Percentiles rank a stretch among this genome's conserved stretches.
Conservation (phyloP, 2,113 vertebrate genomes). For the Indri indri region DNA sequence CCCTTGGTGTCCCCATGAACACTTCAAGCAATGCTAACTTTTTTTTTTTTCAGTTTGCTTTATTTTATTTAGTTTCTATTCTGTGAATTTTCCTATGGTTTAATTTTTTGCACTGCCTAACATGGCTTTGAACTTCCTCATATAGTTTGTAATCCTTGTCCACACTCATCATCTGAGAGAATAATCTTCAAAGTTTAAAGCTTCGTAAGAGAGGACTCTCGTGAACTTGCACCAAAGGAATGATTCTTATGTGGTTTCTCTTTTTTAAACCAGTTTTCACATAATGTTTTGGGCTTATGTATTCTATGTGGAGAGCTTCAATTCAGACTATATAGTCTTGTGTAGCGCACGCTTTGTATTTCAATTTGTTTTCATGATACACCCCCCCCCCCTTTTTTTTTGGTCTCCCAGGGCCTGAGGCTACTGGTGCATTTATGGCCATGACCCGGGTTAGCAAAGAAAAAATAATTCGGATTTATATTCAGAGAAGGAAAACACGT, state of each 20-base stretch:
- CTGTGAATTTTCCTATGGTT: neutral
- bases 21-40: neutral
- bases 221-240: neutral
- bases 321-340: neutral
- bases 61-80: neutral
- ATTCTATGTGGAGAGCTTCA: too few species aligned
- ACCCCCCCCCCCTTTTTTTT: neutral
- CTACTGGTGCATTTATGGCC: neutral
- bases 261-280: neutral
- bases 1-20: neutral
- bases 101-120: neutral
- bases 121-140: neutral
- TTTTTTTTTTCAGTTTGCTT: neutral
- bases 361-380: neutral
- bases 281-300: neutral
- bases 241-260: neutral
- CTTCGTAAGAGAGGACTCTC: neutral
- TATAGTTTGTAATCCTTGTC: neutral
- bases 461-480: neutral
- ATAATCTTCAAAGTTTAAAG: neutral
- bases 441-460: neutral
- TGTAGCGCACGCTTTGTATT: neutral
- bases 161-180: neutral
- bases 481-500: neutral
- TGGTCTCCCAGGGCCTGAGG: neutral